phyloP scores from a whole-genome alignment of 2,888 invertebrate species.

The Eupithecia insigniata region DNA sequence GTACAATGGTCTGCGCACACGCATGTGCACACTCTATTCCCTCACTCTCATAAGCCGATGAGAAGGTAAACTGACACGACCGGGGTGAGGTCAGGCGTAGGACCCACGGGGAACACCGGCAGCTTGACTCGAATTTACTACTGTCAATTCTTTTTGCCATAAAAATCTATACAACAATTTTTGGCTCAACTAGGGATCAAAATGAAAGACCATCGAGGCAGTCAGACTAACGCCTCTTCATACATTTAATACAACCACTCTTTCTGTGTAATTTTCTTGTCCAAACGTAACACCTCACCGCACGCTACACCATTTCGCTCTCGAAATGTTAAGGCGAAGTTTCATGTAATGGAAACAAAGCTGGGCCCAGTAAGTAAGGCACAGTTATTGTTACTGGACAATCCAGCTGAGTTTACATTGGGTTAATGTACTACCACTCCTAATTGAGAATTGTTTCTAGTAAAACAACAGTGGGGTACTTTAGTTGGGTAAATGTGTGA shows the following conservation, averaged over 20 bases:
- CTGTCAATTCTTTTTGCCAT: too few relatives aligned
- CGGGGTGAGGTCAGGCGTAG: too few relatives aligned
- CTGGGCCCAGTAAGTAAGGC: slow-evolving; percentile 16
- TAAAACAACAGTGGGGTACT: not conserved
- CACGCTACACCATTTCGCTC: slow-evolving; percentile 24
- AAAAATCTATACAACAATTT: too few relatives aligned
- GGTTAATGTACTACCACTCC: slow-evolving; percentile 24
- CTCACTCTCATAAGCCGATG: too few relatives aligned
- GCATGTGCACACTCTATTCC: too few relatives aligned
- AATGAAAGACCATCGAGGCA: too few relatives aligned
- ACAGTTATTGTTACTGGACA: slow-evolving; percentile 30
- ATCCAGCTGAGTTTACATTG: slow-evolving; percentile 21
- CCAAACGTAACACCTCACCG: slow-evolving; percentile 6
- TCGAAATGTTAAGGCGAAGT: slow-evolving; percentile 37
- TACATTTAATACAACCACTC: not conserved
- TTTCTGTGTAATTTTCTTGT: not conserved
- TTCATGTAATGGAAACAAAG: slow-evolving; percentile 44
- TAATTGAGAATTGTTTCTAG: slow-evolving; percentile 18
- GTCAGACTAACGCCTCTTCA: not conserved
- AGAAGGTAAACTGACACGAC: too few relatives aligned
- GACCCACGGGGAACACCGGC: too few relatives aligned
- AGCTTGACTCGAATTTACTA: too few relatives aligned
- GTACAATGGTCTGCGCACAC: too few relatives aligned
- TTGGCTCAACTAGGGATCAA: too few relatives aligned
- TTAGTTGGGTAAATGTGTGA: slow-evolving; percentile 4